Percentiles rank a stretch among this genome's conserved stretches.
Conservation (phyloP, 2,888 invertebrate genomes). For the Plutella xylostella region DNA sequence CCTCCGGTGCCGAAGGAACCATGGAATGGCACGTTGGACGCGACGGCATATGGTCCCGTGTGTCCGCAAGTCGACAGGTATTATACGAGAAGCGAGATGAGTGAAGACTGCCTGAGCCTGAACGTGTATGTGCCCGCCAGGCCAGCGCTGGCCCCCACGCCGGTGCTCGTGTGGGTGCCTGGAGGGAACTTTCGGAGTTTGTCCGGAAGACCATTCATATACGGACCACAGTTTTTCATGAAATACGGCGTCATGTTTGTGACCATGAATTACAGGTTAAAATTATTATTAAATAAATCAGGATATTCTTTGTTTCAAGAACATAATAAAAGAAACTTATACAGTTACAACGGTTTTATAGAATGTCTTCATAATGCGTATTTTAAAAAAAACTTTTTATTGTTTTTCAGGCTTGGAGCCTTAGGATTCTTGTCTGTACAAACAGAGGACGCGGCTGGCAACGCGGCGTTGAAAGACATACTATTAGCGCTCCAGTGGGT, state of each 20-base stretch:
- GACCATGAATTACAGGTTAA: conserved; percentile 37
- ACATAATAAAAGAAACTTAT: no score
- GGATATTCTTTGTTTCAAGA: no score
- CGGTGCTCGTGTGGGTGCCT: conserved; percentile 32
- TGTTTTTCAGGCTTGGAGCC: conserved; percentile 31
- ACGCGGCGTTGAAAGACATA: conserved; percentile 34
- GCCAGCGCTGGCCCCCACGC: conserved; percentile 15
- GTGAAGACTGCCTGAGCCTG: conserved; percentile 26
- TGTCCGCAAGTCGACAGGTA: conserved; percentile 22
- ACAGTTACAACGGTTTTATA: no score
- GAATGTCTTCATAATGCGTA: no score
- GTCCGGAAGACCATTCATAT: conserved; percentile 22
- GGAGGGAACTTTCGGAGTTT: conserved; percentile 28
- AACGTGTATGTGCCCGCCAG: conserved; percentile 28
- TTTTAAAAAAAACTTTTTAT: no score
- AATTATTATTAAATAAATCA: no score
- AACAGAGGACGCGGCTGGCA: conserved; percentile 28
- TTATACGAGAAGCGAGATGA: conserved; percentile 23
- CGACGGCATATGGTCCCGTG: conserved; percentile 20
- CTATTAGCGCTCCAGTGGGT: conserved; percentile 30
- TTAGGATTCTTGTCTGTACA: conserved; percentile 34
- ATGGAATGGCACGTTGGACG: conserved; percentile 22
- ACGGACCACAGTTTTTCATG: conserved; percentile 31
- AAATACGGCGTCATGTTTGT: conserved; percentile 31
- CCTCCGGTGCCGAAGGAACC: conserved; percentile 25